phyloP scores from a whole-genome alignment of 2,888 invertebrate genomes.

The Leucania comma region DNA sequence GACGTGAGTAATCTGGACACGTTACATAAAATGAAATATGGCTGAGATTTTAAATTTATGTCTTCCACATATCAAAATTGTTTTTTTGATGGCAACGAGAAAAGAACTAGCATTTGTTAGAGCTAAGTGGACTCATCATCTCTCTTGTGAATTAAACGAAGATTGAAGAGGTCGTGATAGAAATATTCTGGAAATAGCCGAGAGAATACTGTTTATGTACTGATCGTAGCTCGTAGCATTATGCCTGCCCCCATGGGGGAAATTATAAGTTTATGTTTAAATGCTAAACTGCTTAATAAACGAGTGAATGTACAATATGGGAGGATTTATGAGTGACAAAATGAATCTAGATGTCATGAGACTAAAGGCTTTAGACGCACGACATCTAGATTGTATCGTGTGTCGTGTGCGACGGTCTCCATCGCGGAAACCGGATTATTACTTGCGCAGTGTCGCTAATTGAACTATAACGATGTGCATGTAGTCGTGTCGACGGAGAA shows the following conservation, averaged over 20 bases:
- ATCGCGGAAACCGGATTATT: too few species aligned
- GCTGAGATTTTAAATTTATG: constrained; percentile 27
- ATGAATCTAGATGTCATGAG: background rate
- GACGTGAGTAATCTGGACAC: constrained; percentile 33
- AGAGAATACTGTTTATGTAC: background rate
- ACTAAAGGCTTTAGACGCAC: too few species aligned
- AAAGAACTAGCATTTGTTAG: constrained; percentile 2
- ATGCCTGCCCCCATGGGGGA: background rate
- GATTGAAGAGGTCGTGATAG: constrained; percentile 1
- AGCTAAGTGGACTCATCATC: constrained; percentile 1
- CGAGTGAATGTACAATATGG: background rate
- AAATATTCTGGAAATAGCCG: background rate
- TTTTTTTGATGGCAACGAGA: constrained; percentile 28
- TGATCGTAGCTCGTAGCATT: background rate
- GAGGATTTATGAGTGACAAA: background rate
- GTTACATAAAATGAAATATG: constrained; percentile 24
- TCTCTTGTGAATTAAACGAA: background rate
- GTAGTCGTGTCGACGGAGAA: too few species aligned
- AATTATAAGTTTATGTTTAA: background rate
- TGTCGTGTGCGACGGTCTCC: too few species aligned
- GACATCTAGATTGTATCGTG: too few species aligned
- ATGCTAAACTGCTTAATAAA: background rate
- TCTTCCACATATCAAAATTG: constrained; percentile 32
- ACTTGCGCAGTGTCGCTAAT: too few species aligned
- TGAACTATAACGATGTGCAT: too few species aligned